Evolutionary conservation across 1,140 invertebrate genomes (phyloP).

Genomic region (Micrasema longulum): DNA sequence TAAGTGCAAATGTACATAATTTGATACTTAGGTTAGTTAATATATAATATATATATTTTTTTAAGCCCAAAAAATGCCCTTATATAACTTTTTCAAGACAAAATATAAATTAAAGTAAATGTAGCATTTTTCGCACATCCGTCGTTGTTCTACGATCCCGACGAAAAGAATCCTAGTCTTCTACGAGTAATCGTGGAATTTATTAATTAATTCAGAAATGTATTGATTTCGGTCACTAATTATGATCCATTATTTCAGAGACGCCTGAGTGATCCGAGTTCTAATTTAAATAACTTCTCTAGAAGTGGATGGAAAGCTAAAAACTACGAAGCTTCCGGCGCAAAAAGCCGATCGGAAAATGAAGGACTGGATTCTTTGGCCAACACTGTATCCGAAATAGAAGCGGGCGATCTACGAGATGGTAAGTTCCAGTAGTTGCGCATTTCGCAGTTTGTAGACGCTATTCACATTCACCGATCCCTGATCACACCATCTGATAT

Average conservation of each 20-base stretch:
- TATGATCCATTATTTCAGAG: slow-evolving; percentile 69
- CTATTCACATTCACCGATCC: slow-evolving; percentile 9
- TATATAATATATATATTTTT: too few species aligned
- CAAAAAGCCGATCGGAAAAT: slow-evolving; percentile 91
- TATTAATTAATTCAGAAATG: too few species aligned
- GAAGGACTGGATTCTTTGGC: slow-evolving; percentile 87
- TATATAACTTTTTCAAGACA: too few species aligned
- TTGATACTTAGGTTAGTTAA: too few species aligned
- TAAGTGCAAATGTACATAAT: too few species aligned
- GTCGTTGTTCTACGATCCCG: too few species aligned
- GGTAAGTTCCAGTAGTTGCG: slow-evolving; percentile 71
- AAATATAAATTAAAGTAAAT: too few species aligned
- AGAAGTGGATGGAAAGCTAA: slow-evolving; percentile 84
- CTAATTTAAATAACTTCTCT: slow-evolving; percentile 91
- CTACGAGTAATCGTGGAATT: too few species aligned
- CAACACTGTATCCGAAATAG: slow-evolving; percentile 89
- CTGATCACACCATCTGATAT: neutral
- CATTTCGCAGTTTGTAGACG: slow-evolving; percentile 5
- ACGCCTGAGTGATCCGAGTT: slow-evolving; percentile 92
- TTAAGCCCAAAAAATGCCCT: too few species aligned
- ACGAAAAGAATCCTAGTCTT: too few species aligned
- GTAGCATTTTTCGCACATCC: too few species aligned
- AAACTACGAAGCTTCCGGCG: slow-evolving; percentile 64
- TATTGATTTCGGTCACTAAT: too few species aligned
- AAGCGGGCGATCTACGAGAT: slow-evolving; percentile 92